These are phyloP conservation scores for Pygmarrhopalites habei DNA, from an alignment of 1,140 invertebrate species.

Conservation along the genomic window DNA sequence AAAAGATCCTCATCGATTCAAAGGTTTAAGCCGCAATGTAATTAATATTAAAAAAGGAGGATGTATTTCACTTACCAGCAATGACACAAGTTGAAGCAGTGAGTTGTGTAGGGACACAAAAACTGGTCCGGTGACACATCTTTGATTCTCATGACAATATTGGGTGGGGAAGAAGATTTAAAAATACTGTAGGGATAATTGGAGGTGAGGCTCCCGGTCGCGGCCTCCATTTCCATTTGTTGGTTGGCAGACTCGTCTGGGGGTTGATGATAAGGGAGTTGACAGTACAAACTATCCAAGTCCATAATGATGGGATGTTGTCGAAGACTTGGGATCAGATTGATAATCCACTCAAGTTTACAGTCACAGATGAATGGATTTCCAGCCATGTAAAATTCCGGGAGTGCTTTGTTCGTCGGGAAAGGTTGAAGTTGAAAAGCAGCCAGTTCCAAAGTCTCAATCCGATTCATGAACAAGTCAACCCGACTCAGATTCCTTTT, in stretches of 20 bases:
- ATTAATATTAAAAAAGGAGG: too few relatives aligned
- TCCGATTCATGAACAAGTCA: slow-evolving; percentile 75
- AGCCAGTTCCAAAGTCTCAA: slow-evolving; percentile 74
- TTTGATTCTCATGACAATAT: neutral
- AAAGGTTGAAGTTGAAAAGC: slow-evolving; percentile 68
- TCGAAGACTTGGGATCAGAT: slow-evolving; percentile 53
- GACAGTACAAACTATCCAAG: slow-evolving; percentile 74
- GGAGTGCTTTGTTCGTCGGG: slow-evolving; percentile 60
- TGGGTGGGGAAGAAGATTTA: neutral
- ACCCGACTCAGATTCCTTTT: slow-evolving; percentile 81
- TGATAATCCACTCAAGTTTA: slow-evolving; percentile 64
- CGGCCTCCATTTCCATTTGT: slow-evolving; percentile 3
- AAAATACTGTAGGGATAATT: neutral
- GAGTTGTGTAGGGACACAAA: slow-evolving; percentile 66
- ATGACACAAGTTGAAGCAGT: slow-evolving; percentile 86
- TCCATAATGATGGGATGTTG: slow-evolving; percentile 74
- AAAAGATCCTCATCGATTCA: too few relatives aligned
- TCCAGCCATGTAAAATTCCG: slow-evolving; percentile 82
- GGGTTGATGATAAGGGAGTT: slow-evolving; percentile 61
- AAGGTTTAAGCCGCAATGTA: too few relatives aligned
- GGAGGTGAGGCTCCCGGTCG: neutral
- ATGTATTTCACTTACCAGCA: too few relatives aligned
- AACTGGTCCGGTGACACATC: slow-evolving; percentile 15
- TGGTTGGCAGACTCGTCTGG: neutral
- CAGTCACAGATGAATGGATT: slow-evolving; percentile 89